Base-by-base conservation (phyloP, 2,888 invertebrate species). In the Hydrotaea diabolus region DNA sequence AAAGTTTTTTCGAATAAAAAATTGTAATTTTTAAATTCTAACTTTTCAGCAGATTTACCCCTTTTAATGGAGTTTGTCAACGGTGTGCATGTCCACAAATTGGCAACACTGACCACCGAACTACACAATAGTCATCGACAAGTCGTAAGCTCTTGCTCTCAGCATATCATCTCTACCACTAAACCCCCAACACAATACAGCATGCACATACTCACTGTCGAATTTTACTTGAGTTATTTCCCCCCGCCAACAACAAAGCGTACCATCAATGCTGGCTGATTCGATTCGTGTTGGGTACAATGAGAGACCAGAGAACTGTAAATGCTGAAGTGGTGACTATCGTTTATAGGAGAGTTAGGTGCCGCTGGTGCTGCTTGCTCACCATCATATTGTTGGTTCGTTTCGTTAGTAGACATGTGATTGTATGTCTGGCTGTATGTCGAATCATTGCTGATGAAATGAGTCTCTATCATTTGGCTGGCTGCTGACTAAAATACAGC, bases 361-460 rank as follows among this genome's bases (percentile, higher is more conserved):
- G n/a, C 49, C 7, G 31, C 31, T 31, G 9, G 7, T 49, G n/a
- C 49, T n/a, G n/a, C n/a, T n/a, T n/a, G n/a, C 49, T 7, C n/a
- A 3, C n/a, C n/a, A n/a, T n/a, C n/a, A 49, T 82, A 5, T 64
- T 79, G 64, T 74, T 80, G 46, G n/a, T 19, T 59, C 2, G 59
- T 13, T 59, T 57, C 31, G 31, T 31, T 31, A 7, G 31, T 31
- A 7, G 31, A 7, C 7, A 31, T 4, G 31, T 31, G 31, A 31
- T 31, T 31, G 31, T 31, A 31, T 31, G 7, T 31, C 2, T 31
- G 31, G 2, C 2, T 31, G 31, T 31, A 19, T 69, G 49, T 26
- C 11, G 49, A 66, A 66, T 73, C 57, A 76, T 76, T 43, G 81
- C 64, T 81, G 81, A 78, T 84, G 76, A 81, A 84, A 84, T 79